Evolutionary conservation across 2,797 vertebrate genomes (phyloP), one percentile per base, ranked within the genome.

Genomic region (Masticophis lateralis): DNA sequence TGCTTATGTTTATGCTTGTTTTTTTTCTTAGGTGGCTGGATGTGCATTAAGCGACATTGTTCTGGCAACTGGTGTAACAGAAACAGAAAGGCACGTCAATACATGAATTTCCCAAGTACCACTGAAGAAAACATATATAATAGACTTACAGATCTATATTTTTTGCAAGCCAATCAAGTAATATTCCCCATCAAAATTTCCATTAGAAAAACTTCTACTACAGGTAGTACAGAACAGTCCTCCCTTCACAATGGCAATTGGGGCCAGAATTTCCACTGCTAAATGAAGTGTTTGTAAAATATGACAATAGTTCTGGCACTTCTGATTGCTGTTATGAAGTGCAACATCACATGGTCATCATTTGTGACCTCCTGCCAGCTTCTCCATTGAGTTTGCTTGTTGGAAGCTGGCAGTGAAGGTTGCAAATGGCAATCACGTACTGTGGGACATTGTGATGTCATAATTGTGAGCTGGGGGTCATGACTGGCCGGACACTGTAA

Each of bases 11-110:
- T 99, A 96, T 99, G 99, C 96, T 99, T 99, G 94, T 98, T 99
- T 97, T 99, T 99, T 97, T 99, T 99, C 97, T 99, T 99, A 94
- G 99, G 99, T 0, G 99, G 99, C 97, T 99, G 99, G 97, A 99
- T 99, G 94, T 99, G 99, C 99, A 99, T 99, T 95, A 99, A 97
- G 95, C 99, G 98, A 96, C 99, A 99, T 95, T 99, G 99, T 97
- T 99, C 99, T 0, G 99, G 99, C 87, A 99, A 98, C 99, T 99
- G 53, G 20, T 28, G 20, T 37, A 89, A 89, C 57, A 88, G 13
- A 88, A 56, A 90, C 93, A 11, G 37, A 59, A 53, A 91, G 25
- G 25, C 8, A 87, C 2, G 27, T 93, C 66, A 91, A 27, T 89
- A 86, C 27, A 69, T 22, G 20, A 93, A 88, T 10, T 55, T 11